Base-by-base conservation (phyloP, 2,113 vertebrate species). In the Eudyptes chrysolophus region DNA sequence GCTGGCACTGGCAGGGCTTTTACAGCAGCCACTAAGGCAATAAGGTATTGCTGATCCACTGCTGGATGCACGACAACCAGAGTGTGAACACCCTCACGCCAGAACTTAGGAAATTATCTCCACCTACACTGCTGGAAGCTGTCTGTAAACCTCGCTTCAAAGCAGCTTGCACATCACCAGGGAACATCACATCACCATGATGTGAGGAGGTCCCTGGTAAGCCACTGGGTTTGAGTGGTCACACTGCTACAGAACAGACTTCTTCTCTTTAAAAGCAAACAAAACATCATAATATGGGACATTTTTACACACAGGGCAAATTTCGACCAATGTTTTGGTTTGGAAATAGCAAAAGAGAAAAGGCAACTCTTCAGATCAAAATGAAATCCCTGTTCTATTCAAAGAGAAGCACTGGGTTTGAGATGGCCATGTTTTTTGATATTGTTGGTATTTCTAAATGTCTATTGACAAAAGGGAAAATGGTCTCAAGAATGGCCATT, bases 261-360 rank as follows among this genome's bases (percentile, higher is more conserved):
- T 25, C 44, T 75, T 10, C 72, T 82, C 42, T 75, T 58, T 51
- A 57, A 76, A 75, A 64, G 36, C n/a, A 55, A 84, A 58, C 10
- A 83, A 84, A 87, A 84, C 1, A 1, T 64, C 44, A 26, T 57
- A 44, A 66, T 54, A 46, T 8, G 8, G 26, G 16, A 66, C 6
- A 69, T 68, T 79, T 79, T 84, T 61, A 80, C 30, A 70, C 5
- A 36, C 5, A 52, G 27, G 7, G 20, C 26, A 60, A 92, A 92
- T 70, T 94, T 68, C 16, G 19, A 84, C 27, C 6, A 27, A 13
- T 34, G 17, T 34, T 93, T 89, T 60, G 26, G 14, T 48, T 79
- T 89, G 27, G 19, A 90, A 88, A 86, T 7, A 34, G 27, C 10
- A 24, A 89, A 92, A 69, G n/a, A 90, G 21, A 77, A 90, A 86